Evolutionary conservation across 2,113 vertebrate genomes (phyloP).

Genomic region (Campylomormyrus tamandua): DNA sequence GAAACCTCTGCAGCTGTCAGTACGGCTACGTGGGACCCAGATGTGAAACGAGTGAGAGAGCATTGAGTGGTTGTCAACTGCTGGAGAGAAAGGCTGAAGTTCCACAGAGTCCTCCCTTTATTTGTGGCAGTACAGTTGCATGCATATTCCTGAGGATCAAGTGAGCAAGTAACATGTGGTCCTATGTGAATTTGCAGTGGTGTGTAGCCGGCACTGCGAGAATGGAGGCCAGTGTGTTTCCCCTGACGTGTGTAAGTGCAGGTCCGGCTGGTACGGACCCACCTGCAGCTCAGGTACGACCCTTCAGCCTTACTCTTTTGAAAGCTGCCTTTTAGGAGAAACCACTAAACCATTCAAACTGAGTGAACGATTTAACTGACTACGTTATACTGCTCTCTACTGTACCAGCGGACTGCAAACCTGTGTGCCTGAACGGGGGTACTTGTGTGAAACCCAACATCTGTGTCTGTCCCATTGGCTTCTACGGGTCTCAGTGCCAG

Average conservation of each 20-base stretch:
- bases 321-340: neutral
- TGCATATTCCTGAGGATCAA: neutral
- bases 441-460: slow-evolving; percentile 70
- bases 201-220: slow-evolving; percentile 88
- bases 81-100: neutral
- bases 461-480: slow-evolving; percentile 78
- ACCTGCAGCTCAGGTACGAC: slow-evolving; percentile 76
- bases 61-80: neutral
- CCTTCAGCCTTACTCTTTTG: neutral
- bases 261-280: slow-evolving; percentile 74
- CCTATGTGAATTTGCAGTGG: slow-evolving; percentile 60
- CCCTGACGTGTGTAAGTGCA: slow-evolving; percentile 76
- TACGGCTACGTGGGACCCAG: slow-evolving; percentile 83
- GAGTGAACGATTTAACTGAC: neutral
- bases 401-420: slow-evolving; percentile 69
- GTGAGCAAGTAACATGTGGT: neutral
- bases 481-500: slow-evolving; percentile 82
- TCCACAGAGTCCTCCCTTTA: neutral
- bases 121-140: neutral
- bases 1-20: slow-evolving; percentile 78
- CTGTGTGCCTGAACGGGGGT: slow-evolving; percentile 83
- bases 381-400: neutral
- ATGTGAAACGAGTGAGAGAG: slow-evolving; percentile 79
- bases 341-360: neutral
- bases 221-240: slow-evolving; percentile 75